Conservation (phyloP, 2,797 vertebrate genomes). For the Catharus ustulatus region DNA sequence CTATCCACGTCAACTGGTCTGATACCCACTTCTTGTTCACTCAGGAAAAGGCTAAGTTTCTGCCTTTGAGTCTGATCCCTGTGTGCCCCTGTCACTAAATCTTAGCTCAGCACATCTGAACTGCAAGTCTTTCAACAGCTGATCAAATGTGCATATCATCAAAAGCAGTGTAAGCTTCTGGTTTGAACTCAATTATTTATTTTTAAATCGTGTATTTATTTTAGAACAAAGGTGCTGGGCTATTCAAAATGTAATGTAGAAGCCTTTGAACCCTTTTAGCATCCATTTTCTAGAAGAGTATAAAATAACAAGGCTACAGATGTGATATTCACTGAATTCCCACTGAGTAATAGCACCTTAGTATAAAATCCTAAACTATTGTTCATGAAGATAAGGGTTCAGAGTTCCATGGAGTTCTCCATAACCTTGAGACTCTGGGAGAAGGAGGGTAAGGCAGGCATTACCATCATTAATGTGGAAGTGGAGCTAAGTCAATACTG, state of each 20-base stretch:
- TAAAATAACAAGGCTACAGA: constrained; percentile 9
- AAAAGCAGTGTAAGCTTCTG: background rate
- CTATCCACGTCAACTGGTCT: background rate
- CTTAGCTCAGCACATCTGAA: constrained; percentile 17
- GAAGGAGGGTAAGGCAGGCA: background rate
- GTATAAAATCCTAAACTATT: background rate
- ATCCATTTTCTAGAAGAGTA: background rate
- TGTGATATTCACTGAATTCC: background rate
- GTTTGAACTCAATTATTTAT: constrained; percentile 51
- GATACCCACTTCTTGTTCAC: background rate
- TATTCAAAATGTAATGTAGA: constrained; percentile 24
- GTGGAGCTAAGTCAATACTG: background rate
- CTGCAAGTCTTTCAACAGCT: constrained; percentile 47
- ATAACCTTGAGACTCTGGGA: background rate
- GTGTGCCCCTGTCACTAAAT: background rate
- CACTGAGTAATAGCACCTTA: background rate
- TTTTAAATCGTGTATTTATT: constrained; percentile 5
- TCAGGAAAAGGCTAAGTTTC: background rate
- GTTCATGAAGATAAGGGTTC: background rate
- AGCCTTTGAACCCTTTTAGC: background rate
- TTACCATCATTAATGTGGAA: background rate
- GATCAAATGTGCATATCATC: constrained; percentile 35
- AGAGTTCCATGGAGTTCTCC: background rate
- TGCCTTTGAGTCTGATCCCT: background rate
- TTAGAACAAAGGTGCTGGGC: constrained; percentile 30